These are phyloP conservation scores for Cirrhinus mrigala DNA, from an alignment of 2,797 vertebrate genomes.

Conservation along the genomic window DNA sequence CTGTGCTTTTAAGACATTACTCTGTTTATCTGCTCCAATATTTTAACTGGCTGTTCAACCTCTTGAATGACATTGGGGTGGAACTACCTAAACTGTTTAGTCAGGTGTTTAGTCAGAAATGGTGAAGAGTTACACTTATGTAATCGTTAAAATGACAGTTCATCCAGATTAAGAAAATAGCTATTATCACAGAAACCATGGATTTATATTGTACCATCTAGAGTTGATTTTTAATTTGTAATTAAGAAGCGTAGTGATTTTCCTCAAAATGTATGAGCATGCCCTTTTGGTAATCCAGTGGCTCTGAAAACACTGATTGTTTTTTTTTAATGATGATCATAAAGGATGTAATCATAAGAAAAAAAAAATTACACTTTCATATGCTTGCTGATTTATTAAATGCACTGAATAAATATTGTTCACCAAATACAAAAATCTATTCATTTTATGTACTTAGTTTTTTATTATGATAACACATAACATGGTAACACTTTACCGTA, in stretches of 20 bases:
- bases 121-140: background rate
- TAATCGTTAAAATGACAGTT: background rate
- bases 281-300: too few species aligned
- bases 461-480: too few species aligned
- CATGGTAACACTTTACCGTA: background rate
- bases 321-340: too few species aligned
- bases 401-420: too few species aligned
- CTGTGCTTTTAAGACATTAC: background rate
- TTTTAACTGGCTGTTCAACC: background rate
- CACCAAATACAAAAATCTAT: too few species aligned
- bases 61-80: background rate
- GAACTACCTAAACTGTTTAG: background rate
- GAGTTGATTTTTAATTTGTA: background rate
- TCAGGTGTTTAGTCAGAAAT: background rate
- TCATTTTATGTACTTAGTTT: too few species aligned
- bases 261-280: too few species aligned
- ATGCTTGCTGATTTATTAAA: too few species aligned
- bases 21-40: background rate
- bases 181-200: background rate
- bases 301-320: too few species aligned
- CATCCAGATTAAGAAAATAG: background rate
- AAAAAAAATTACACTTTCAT: too few species aligned
- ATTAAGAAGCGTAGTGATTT: background rate
- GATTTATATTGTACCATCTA: background rate
- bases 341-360: too few species aligned